Conservation (phyloP, 2,888 invertebrate species). For the Actias luna region DNA sequence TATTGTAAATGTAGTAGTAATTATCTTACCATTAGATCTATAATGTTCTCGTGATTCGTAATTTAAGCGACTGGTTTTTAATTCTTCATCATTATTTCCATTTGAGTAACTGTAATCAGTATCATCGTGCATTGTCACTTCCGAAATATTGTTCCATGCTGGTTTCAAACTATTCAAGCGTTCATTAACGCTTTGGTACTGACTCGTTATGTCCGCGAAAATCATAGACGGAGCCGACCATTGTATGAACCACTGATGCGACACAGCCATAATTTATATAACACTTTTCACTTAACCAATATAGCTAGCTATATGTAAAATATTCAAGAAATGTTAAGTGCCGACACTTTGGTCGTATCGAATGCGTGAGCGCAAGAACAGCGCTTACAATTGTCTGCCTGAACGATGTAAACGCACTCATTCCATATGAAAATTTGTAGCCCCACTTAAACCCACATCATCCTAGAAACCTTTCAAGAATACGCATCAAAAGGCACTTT, state of each 20-base stretch:
- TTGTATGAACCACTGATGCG: conserved; percentile 77
- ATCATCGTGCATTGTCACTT: conserved; percentile 29
- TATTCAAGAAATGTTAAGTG: conserved; percentile 24
- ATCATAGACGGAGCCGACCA: conserved; percentile 68
- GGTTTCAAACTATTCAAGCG: conserved; percentile 42
- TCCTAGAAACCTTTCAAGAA: conserved; percentile 26
- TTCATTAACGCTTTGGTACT: conserved; percentile 54
- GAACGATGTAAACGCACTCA: conserved; percentile 38
- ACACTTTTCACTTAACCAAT: conserved; percentile 11
- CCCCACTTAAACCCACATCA: conserved; percentile 35
- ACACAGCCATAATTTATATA: conserved; percentile 61
- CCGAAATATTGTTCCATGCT: conserved; percentile 33
- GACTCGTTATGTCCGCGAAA: conserved; percentile 59
- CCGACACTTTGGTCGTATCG: conserved; percentile 41
- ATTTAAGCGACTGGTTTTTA: conserved; percentile 24
- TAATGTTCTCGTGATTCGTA: conserved; percentile 24
- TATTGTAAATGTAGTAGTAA: not conserved
- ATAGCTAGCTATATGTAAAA: conserved; percentile 23
- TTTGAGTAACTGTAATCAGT: conserved; percentile 24
- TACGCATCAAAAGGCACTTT: conserved; percentile 17
- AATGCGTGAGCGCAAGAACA: conserved; percentile 54
- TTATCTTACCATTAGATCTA: conserved; percentile 39
- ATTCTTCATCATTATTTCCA: conserved; percentile 23
- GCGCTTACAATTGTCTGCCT: conserved; percentile 48
- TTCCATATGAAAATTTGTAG: conserved; percentile 38